phyloP scores from a whole-genome alignment of 1,140 invertebrate genomes.

The Zaprionus camerounensis region DNA sequence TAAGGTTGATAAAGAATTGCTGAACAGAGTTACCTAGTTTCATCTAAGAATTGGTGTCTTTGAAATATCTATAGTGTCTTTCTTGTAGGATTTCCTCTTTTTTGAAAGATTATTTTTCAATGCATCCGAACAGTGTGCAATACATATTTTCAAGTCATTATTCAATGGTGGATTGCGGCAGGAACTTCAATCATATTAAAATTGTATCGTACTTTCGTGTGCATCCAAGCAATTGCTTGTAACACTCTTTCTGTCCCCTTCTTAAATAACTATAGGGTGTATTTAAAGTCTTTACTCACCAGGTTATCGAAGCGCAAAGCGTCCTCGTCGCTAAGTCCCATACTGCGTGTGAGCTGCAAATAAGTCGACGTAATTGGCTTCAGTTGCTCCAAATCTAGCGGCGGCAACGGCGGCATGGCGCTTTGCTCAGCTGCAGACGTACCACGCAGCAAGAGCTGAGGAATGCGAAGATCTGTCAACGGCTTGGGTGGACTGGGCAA shows the following conservation, averaged over 20 bases:
- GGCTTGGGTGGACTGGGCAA: slow-evolving; percentile 63
- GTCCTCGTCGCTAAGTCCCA: slow-evolving; percentile 87
- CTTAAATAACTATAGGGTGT: slow-evolving; percentile 57
- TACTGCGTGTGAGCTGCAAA: slow-evolving; percentile 91
- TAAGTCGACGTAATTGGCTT: slow-evolving; percentile 94
- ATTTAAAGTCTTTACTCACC: slow-evolving; percentile 84
- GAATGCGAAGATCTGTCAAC: slow-evolving; percentile 61
- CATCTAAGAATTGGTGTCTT: background rate
- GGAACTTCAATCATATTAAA: background rate
- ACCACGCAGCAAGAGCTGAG: slow-evolving; percentile 52
- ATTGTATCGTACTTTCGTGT: background rate
- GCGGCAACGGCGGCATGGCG: slow-evolving; percentile 52
- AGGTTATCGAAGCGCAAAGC: slow-evolving; percentile 86
- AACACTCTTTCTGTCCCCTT: background rate
- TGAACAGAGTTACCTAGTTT: no score
- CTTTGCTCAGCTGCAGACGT: slow-evolving; percentile 32
- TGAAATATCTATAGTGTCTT: background rate
- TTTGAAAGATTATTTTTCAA: background rate
- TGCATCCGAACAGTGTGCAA: background rate
- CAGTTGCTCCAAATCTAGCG: slow-evolving; percentile 86
- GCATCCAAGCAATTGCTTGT: background rate
- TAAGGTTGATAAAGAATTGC: background rate
- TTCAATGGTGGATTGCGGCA: background rate
- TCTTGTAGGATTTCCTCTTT: no score
- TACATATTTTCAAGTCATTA: no score